Base-by-base conservation (phyloP, 2,888 invertebrate genomes). In the Empis stercorea region DNA sequence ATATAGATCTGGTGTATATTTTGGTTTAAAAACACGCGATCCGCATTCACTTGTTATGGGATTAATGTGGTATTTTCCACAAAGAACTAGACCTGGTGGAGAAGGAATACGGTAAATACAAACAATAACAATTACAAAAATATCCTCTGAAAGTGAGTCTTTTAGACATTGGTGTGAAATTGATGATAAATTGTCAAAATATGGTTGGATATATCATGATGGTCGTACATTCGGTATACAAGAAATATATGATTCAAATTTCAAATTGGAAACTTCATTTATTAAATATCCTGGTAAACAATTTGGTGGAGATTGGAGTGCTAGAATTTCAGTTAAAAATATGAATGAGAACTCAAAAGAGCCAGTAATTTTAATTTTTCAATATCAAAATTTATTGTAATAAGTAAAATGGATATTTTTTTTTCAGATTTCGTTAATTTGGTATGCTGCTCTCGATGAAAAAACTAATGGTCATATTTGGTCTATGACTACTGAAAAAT, bases 161-260 rank as follows among this genome's bases (percentile, higher is more conserved):
- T 57, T 66, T 61, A 83, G 92, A 53, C 94, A 96, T 65, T 91
- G 89, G 87, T 96, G 95, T 64, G 87, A 92, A 48, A 89, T 92
- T 64, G 78, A 80, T 27, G 94, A 95, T 61, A 78, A 80, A 56
- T 67, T 94, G 38, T 76, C 81, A 5, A 77, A 81, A 38, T 86
- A 92, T 62, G 87, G 89, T 1, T 99, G 99, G 99, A 66, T 81
- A 6, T 80, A 87, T 53, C 97, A 99, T 62, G 96, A 99, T 63
- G 96, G 96, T 0, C 74, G 78, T 34, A 80, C 79, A 9, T 97
- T 97, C 70, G 99, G 99, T 0, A 73, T 86, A 32, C 97, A 99
- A 65, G 78, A 85, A 57, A 87, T 97, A 46, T 70, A 78, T 2
- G 99, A 99, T 61, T 76, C 79, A 1, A 80, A 83, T 0, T 82